Evolutionary conservation across 1,140 invertebrate genomes (phyloP), one percentile per base, ranked within the genome.

Genomic region (Leptopilina clavipes): DNA sequence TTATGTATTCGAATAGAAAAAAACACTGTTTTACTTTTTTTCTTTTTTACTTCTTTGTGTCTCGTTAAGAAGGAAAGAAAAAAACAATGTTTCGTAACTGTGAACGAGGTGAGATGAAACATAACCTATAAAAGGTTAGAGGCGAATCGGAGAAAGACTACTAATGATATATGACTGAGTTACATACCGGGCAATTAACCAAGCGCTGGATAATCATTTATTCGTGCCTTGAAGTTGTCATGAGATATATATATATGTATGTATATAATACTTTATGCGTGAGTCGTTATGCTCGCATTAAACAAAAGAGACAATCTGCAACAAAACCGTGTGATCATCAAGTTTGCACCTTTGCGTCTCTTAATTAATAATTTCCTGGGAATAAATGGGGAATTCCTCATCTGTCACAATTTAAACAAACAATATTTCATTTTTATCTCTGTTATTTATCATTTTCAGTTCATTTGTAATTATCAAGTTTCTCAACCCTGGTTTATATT

Each of bases 261-360:
- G 9, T 40, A 40, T 40, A n/a, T n/a, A n/a, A n/a, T n/a, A 31
- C 25, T 31, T 31, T 31, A 31, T 31, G 37, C 37, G 37, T 40
- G 37, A 40, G 37, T 40, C 37, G 37, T 59, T 59, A n/a, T 59
- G 19, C 56, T 22, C 37, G 19, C 56, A 59, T 25, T 59, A 59
- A 6, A 59, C 56, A 59, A 59, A 59, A 59, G 22, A 25, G 22
- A 59, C 10, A 22, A 22, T 14, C 18, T 31, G 7, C 54, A 7
- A 19, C 8, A 10, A 11, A 59, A 31, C 56, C 56, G 56, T 59
- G 56, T 59, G 56, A 59, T 59, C 56, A 22, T 22, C 56, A 22
- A 59, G 56, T 59, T 59, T 25, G 19, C 10, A 22, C 56, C 22
- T 25, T 0, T 59, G 11, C 9, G 12, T 11, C 22, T 11, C 56